phyloP scores from a whole-genome alignment of 2,797 vertebrate genomes.

The Tarsius wallacei region DNA sequence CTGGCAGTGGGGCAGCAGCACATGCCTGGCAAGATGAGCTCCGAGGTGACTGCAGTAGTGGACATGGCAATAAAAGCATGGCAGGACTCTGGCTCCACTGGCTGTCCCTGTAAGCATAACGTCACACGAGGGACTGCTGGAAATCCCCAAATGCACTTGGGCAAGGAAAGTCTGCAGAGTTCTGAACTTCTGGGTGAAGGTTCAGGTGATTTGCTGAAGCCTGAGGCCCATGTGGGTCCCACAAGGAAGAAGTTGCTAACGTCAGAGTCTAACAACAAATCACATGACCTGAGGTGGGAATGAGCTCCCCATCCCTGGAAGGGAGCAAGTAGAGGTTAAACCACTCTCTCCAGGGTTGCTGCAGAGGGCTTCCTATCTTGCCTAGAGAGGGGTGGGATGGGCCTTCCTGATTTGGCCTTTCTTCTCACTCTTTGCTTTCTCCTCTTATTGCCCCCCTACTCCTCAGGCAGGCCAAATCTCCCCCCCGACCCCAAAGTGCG shows the following conservation, averaged over 20 bases:
- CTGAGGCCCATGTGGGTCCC: neutral
- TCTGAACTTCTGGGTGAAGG: neutral
- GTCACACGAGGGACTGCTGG: neutral
- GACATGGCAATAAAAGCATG: neutral
- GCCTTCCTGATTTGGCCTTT: neutral
- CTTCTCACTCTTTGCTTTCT: neutral
- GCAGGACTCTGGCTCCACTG: neutral
- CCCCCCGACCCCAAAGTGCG: neutral
- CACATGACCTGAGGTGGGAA: neutral
- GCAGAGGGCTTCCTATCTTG: neutral
- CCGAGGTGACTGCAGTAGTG: fast-evolving
- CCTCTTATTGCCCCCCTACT: neutral
- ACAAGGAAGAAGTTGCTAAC: neutral
- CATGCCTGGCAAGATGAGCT: neutral
- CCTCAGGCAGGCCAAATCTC: neutral
- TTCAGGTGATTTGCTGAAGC: neutral
- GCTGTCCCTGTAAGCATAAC: neutral
- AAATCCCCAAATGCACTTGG: neutral
- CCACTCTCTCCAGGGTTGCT: neutral
- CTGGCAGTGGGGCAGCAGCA: neutral
- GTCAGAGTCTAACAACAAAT: neutral
- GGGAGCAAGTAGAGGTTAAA: neutral
- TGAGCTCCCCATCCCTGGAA: neutral
- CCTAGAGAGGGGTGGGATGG: neutral
- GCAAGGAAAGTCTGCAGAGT: neutral